phyloP scores from a whole-genome alignment of 2,888 invertebrate genomes.

The Ectropis crepuscularia region DNA sequence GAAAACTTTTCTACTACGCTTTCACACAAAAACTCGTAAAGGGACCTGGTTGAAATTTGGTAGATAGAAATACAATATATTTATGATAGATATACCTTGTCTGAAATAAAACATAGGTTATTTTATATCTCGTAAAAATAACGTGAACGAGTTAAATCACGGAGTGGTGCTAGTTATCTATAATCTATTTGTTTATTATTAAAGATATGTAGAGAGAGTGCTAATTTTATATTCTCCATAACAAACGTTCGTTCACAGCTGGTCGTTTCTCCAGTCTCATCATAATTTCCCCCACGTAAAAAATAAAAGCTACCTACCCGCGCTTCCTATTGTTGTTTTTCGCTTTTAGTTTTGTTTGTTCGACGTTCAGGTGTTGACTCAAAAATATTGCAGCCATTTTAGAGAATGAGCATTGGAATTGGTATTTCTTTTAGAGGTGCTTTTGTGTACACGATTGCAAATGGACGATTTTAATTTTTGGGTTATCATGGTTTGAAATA shows the following conservation, averaged over 20 bases:
- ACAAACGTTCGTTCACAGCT: slow-evolving; percentile 25
- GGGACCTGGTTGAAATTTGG: too few relatives aligned
- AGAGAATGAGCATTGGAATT: slow-evolving; percentile 53
- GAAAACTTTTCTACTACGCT: too few relatives aligned
- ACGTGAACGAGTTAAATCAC: too few relatives aligned
- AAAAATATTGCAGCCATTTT: slow-evolving; percentile 61
- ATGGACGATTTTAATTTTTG: slow-evolving; percentile 14
- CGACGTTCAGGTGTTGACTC: slow-evolving; percentile 61
- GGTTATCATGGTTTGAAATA: neutral
- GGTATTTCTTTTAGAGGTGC: slow-evolving; percentile 40
- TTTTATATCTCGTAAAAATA: too few relatives aligned
- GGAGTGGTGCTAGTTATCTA: too few relatives aligned
- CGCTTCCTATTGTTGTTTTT: slow-evolving; percentile 49
- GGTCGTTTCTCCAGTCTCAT: slow-evolving; percentile 48
- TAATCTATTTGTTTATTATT: too few relatives aligned
- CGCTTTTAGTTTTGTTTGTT: slow-evolving; percentile 53
- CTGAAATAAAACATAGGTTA: too few relatives aligned
- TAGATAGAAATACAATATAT: too few relatives aligned
- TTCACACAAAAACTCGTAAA: too few relatives aligned
- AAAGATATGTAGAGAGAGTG: neutral
- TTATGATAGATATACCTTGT: too few relatives aligned
- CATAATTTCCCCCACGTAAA: slow-evolving; percentile 55
- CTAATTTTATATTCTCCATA: neutral
- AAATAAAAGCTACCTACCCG: slow-evolving; percentile 49
- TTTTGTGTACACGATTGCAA: slow-evolving; percentile 21